Base-by-base conservation (phyloP, 2,888 invertebrate species). In the Pseudoips prasinana region DNA sequence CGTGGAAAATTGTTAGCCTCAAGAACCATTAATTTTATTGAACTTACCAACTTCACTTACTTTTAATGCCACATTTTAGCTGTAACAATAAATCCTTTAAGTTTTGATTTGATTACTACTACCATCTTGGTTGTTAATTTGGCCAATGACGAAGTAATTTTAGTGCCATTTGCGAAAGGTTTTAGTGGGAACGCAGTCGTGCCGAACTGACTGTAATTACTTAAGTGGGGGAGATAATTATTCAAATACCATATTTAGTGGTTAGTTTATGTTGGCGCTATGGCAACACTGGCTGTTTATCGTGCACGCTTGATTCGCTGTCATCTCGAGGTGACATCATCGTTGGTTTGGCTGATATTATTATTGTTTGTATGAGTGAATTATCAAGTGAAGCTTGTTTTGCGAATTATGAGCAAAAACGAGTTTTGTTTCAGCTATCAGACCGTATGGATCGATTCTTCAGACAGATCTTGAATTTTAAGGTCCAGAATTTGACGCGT, bases 21-120 rank as follows among this genome's bases (percentile, higher is more conserved):
- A 66, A 67, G 55, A 58, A 51, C 64, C 64, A 68, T 75, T 68
- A 62, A 69, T 75, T 74, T 73, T 64, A 62, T 75, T 73, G 65
- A 66, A 61, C 58, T 69, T 58, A 54, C 49, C 58, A 58, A 56
- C 57, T 55, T 58, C 34, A 58, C 58, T 47, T 54, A 29, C 45
- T 56, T 65, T 54, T 59, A 48, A 52, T 52, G 64, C 56, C 61
- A 51, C 53, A 58, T 60, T 59, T 51, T 58, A 55, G 63, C 57
- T 53, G 51, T 51, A 42, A 49, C 38, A 31, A 50, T 58, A 51
- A 52, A 58, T 57, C 44, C 50, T 42, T 55, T 36, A 33, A 51
- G 25, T 20, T 20, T 20, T 20, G 7, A 20, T 20, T 14, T 14
- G 5, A 14, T 14, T 14, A 14, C 14, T 14, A 3, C 5, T n/a